Conservation (phyloP, 2,113 vertebrate genomes). For the Nesospiza acunhae region DNA sequence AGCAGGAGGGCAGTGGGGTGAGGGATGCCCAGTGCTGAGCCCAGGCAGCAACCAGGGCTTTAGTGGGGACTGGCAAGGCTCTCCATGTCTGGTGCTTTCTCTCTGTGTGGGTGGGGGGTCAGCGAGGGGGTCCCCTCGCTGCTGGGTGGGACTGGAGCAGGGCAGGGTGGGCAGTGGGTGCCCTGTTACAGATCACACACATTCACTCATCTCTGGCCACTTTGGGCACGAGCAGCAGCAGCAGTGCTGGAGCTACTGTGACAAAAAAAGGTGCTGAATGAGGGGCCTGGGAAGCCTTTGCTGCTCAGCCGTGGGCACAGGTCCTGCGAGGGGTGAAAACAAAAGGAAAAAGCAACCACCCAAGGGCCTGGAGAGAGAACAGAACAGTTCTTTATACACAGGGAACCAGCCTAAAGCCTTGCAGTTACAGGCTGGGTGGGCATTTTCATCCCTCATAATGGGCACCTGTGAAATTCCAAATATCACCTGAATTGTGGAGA, state of each 20-base stretch:
- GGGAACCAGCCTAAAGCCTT: not conserved
- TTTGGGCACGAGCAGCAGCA: rapidly evolving
- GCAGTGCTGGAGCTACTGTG: not conserved
- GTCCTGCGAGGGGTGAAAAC: not conserved
- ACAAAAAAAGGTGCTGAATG: not conserved
- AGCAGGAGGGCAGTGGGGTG: not conserved
- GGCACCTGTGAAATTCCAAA: not conserved
- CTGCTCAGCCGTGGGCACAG: not conserved
- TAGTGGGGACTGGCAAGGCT: not conserved
- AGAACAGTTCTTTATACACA: not conserved
- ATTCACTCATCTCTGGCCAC: not conserved
- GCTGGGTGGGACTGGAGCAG: not conserved
- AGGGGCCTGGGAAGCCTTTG: rapidly evolving
- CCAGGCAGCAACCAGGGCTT: not conserved
- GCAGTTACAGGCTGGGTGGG: not conserved
- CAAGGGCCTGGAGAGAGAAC: not conserved
- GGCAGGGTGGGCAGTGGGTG: rapidly evolving
- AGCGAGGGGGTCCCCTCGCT: rapidly evolving
- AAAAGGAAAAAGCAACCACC: not conserved
- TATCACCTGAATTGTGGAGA: not conserved
- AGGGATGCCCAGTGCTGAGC: not conserved
- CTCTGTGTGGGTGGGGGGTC: too few species aligned
- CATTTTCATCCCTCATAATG: rapidly evolving
- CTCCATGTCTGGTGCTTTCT: rapidly evolving
- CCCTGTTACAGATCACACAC: too few species aligned